Evolutionary conservation across 2,797 vertebrate genomes (phyloP), one percentile per base, ranked within the genome.

Genomic region (Gobionotothen gibberifrons): DNA sequence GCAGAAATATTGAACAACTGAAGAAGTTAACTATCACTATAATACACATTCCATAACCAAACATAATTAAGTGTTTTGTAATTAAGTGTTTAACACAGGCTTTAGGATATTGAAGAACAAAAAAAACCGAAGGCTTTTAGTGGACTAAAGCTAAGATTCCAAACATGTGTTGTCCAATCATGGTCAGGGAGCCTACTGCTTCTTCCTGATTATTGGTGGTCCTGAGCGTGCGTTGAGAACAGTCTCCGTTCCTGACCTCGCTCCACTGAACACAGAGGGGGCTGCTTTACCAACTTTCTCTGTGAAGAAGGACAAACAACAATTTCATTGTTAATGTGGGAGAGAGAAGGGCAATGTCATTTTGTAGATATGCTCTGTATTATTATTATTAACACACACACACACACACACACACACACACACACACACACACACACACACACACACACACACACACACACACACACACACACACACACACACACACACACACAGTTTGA

Each of bases 261-360:
- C 85, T 0, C 82, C 78, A 61, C 97, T 98, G 93, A 99, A 99
- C 79, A 99, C 76, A 0, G 98, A 99, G 0, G 97, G 97, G 17
- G 98, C 97, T 0, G 68, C 82, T 19, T 91, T 92, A 14, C 98
- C 97, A 44, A 86, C 78, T 92, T 96, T 96, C 82, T 98, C 98
- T 99, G 93, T 12, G 54, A 55, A 83, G 55, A 9, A 71, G 57
- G 15, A 75, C 39, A 75, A 63, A 62, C 9, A 69, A 19, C 49
- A 39, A 65, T 43, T 17, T 71, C 5, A 47, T 44, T 58, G 19
- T 15, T 42, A 19, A 48, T 29, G 22, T 51, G 55, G 17, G 57
- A 19, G 32, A 13, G 4, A 53, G 13, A 19, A 1, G 1, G 7
- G 36, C 69, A 26, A 59, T 29, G 17, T 54, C 32, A 64, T 16